A percentile compares a stretch with the other conserved stretches of the same genome.
Evolutionary conservation across 2,113 vertebrate species (phyloP).

Genomic region (Lepus timidus): DNA sequence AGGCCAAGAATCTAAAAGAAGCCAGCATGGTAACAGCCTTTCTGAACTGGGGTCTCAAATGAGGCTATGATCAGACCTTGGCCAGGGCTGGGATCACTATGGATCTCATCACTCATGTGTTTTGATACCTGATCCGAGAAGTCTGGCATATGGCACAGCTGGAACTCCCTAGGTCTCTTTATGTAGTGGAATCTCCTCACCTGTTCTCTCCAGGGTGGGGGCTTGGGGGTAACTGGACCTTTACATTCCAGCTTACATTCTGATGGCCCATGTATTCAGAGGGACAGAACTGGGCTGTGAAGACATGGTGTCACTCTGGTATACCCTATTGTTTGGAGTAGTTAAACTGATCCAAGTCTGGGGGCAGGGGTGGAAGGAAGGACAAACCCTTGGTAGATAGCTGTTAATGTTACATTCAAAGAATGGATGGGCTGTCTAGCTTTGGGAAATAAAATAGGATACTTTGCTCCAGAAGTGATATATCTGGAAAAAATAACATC

Average conservation of each 20-base stretch:
- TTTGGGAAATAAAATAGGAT: not conserved
- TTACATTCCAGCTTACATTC: not conserved
- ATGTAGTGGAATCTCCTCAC: not conserved
- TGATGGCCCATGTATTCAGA: not conserved
- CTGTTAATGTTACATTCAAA: not conserved
- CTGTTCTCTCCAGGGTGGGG: not conserved
- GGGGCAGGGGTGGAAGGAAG: not conserved
- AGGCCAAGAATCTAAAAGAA: not conserved
- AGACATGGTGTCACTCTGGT: not conserved
- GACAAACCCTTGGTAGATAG: not conserved
- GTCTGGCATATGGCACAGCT: not conserved
- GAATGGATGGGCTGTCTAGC: not conserved
- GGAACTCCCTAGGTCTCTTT: not conserved
- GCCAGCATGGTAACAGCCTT: not conserved
- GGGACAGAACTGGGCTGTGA: not conserved
- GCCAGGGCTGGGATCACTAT: not conserved
- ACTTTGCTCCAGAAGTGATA: not conserved
- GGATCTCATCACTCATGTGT: not conserved
- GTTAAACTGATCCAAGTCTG: not conserved
- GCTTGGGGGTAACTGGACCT: not conserved
- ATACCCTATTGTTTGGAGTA: not conserved
- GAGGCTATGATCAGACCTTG: not conserved
- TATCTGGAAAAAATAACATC: not conserved
- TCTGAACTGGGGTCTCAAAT: not conserved
- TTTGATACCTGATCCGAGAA: not conserved